Percentiles rank a stretch among this genome's conserved stretches.
These are phyloP conservation scores for Halocynthia roretzi DNA, from an alignment of 23 tunicate genomes.

Conservation along the genomic window DNA sequence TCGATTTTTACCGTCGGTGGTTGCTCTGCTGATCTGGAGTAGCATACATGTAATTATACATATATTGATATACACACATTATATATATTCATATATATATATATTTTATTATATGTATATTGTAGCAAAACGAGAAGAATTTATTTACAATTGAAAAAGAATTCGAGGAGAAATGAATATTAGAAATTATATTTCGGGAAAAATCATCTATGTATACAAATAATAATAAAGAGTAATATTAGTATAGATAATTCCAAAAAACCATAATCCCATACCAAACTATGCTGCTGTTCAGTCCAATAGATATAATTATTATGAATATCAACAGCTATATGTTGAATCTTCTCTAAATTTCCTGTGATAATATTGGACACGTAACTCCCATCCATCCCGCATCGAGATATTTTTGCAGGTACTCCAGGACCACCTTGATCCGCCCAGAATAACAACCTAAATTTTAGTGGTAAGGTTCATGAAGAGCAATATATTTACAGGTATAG, in stretches of 20 bases:
- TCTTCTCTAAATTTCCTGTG: conserved; percentile 20
- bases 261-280: conserved; percentile 24
- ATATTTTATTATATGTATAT: no score
- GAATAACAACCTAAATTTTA: conserved; percentile 28
- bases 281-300: conserved; percentile 54
- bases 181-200: no score
- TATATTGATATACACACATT: no score
- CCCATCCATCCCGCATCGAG: conserved; percentile 69
- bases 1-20: conserved; percentile 32
- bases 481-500: neutral
- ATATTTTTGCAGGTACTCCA: conserved; percentile 59
- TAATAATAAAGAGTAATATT: no score
- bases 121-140: no score
- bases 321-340: conserved; percentile 74
- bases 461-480: neutral
- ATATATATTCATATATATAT: no score
- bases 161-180: no score
- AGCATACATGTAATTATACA: neutral
- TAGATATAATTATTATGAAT: conserved; percentile 32
- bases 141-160: neutral
- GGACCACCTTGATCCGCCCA: conserved; percentile 75
- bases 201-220: no score
- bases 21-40: conserved; percentile 46
- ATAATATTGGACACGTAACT: conserved; percentile 35
- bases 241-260: no score